Conservation (phyloP, 2,888 invertebrate genomes). For the Linnaemya tessellans region DNA sequence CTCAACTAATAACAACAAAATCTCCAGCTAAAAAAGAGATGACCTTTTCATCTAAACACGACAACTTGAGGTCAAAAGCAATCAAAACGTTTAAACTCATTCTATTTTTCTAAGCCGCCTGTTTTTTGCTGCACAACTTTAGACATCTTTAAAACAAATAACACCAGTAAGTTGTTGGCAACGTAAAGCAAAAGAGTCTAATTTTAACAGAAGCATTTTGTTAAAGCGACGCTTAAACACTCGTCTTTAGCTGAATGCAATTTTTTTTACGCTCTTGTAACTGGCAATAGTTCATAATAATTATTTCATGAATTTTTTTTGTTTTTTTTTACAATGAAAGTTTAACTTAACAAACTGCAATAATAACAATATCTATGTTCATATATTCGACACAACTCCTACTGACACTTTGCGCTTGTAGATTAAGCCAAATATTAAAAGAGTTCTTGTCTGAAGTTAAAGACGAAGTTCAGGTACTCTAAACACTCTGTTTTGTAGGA, state of each 20-base stretch:
- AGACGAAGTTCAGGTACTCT: constrained; percentile 9
- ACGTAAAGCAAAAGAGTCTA: constrained; percentile 5
- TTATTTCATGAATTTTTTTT: constrained; percentile 66
- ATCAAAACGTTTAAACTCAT: constrained; percentile 76
- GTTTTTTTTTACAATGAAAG: constrained; percentile 61
- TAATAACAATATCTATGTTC: constrained; percentile 28
- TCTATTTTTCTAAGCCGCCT: constrained; percentile 57
- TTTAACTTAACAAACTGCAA: constrained; percentile 43
- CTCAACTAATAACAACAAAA: constrained; percentile 33
- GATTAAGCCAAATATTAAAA: not conserved
- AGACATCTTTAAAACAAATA: constrained; percentile 45
- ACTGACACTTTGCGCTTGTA: constrained; percentile 55
- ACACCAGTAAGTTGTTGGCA: constrained; percentile 12
- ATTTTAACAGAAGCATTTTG: constrained; percentile 66
- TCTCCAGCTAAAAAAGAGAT: constrained; percentile 73
- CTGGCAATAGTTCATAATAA: constrained; percentile 63
- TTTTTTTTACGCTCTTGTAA: constrained; percentile 16
- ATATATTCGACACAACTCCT: constrained; percentile 31
- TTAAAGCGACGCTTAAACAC: constrained; percentile 49
- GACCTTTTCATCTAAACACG: constrained; percentile 81
- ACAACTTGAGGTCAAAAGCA: constrained; percentile 81
- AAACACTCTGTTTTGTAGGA: not conserved
- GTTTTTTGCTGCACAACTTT: not conserved
- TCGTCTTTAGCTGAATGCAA: constrained; percentile 43
- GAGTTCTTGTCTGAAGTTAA: not conserved